phyloP scores from a whole-genome alignment of 1,140 invertebrate genomes.

The Amphibalanus amphitrite region DNA sequence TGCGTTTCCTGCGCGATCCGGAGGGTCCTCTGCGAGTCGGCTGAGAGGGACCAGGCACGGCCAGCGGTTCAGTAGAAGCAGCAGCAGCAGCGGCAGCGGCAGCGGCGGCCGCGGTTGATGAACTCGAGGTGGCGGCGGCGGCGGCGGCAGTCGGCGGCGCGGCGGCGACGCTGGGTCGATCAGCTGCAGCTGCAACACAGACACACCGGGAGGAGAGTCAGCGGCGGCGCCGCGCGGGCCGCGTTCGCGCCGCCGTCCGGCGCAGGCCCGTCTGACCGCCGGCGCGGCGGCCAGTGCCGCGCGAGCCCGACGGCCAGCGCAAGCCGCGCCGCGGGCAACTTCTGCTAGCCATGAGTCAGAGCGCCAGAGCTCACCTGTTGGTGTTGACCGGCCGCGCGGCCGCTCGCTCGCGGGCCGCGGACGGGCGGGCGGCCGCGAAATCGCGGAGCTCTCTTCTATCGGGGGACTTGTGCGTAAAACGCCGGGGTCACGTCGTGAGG shows the following conservation, averaged over 20 bases:
- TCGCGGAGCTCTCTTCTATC: too few species aligned
- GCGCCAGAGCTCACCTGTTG: background rate
- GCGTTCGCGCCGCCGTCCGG: background rate
- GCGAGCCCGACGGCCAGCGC: too few species aligned
- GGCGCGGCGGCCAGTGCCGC: too few species aligned
- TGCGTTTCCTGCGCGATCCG: background rate
- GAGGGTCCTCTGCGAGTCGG: background rate
- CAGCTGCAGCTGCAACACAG: background rate
- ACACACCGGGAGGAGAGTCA: background rate
- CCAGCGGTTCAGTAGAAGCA: slow-evolving; percentile 13
- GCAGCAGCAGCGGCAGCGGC: slow-evolving; percentile 8
- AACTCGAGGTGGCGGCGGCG: too few species aligned
- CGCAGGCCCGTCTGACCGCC: background rate
- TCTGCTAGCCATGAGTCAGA: background rate
- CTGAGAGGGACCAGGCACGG: slow-evolving; percentile 18
- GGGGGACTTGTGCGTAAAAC: too few species aligned
- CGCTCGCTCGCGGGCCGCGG: too few species aligned
- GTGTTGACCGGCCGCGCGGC: too few species aligned
- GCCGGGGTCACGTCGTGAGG: too few species aligned
- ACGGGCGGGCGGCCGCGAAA: too few species aligned
- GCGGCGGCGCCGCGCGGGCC: too few species aligned
- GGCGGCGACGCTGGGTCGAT: slow-evolving; percentile 10
- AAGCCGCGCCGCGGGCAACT: background rate
- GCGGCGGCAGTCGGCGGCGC: slow-evolving; percentile 14
- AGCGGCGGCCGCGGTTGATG: too few species aligned